Percentiles rank a stretch among this genome's conserved stretches.
phyloP scores from a whole-genome alignment of 2,797 vertebrate species.

The Pangasius macronema region DNA sequence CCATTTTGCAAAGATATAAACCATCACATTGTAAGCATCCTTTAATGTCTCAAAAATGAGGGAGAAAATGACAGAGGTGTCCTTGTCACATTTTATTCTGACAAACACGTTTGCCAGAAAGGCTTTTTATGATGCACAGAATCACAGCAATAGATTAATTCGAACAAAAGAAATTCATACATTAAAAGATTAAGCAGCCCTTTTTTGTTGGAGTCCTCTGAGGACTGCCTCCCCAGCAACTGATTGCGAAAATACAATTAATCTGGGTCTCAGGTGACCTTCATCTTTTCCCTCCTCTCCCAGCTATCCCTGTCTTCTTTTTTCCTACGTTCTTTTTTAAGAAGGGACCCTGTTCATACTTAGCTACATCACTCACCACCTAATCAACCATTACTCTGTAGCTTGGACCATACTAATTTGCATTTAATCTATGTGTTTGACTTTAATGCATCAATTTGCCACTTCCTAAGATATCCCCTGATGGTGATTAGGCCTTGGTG shows the following conservation, averaged over 20 bases:
- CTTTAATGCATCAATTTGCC: not conserved
- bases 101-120: not conserved
- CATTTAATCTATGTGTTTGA: not conserved
- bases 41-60: not conserved
- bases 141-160: not conserved
- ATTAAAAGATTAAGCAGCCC: not conserved
- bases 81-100: not conserved
- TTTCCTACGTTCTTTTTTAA: not conserved
- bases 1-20: no score
- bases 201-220: not conserved
- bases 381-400: not conserved
- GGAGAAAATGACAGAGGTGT: not conserved
- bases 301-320: no score
- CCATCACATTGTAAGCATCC: not conserved
- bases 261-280: slow-evolving; percentile 1
- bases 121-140: not conserved
- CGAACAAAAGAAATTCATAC: not conserved
- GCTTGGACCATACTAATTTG: not conserved
- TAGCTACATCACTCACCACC: not conserved
- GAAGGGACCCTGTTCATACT: not conserved
- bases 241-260: slow-evolving; percentile 12
- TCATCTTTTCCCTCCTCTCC: not conserved
- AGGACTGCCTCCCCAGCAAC: not conserved
- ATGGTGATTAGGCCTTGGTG: not conserved
- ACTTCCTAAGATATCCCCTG: not conserved